Evolutionary conservation across 2,888 invertebrate species (phyloP), one percentile per base, ranked within the genome.

Genomic region (Scaptomyza cyrtandrae): DNA sequence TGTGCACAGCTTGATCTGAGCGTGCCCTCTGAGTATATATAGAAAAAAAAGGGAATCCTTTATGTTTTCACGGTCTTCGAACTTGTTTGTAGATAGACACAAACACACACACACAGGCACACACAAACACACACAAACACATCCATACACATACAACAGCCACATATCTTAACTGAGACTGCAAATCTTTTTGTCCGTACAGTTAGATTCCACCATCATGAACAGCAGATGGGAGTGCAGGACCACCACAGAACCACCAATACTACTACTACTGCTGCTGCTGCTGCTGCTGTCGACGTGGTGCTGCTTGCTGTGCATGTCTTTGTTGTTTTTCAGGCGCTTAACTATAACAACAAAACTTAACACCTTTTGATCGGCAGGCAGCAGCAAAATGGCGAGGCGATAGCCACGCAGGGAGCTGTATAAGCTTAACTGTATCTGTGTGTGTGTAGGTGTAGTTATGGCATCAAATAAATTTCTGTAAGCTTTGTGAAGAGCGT

Each of bases 361-460:
- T 82, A 82, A 82, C 81, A 85, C 78, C 80, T 85, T 85, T 80
- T 82, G 81, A 82, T 82, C 86, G 86, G 85, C 81, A 71, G 77
- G 58, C 73, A 63, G 57, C 45, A 57, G 57, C 45, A 52, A 60
- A 55, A 48, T 24, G 53, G 43, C 49, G 58, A 31, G 55, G 48
- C 62, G 33, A 55, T 59, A 48, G 56, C 52, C 71, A 46, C 59
- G 39, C 53, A 29, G 33, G 16, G 35, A 62, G 41, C 43, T 33
- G 55, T 45, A 48, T 19, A 10, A n/a, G 24, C 14, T 39, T 27
- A 14, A 14, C 35, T 41, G 31, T 43, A n/a, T 59, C 14, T 52
- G 43, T 39, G 45, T 31, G 35, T 16, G 16, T 41, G 55, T 54
- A 45, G n/a, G 55, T 71, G 72, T 70, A 83, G 82, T 83, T 83